Conservation (phyloP, 2,888 invertebrate species). For the Euspilapteryx auroguttella region DNA sequence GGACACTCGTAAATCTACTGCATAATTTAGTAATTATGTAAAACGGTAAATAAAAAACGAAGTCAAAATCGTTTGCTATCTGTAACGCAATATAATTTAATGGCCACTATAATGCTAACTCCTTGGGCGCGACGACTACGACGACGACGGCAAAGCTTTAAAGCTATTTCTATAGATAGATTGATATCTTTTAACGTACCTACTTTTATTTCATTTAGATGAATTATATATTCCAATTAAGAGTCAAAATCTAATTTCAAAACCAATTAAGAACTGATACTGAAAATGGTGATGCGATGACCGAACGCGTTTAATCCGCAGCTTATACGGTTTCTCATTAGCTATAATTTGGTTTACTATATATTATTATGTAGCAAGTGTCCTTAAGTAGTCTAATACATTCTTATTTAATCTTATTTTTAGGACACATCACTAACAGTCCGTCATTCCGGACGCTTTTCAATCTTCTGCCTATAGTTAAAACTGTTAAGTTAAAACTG, state of each 20-base stretch:
- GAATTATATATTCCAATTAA: slow-evolving; percentile 2
- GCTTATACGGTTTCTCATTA: no score
- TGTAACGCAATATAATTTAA: slow-evolving; percentile 52
- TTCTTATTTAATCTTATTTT: no score
- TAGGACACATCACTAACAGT: no score
- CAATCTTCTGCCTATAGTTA: no score
- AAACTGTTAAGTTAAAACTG: no score
- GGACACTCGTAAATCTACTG: slow-evolving; percentile 35
- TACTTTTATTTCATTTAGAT: slow-evolving; percentile 1
- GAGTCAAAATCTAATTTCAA: slow-evolving; percentile 3
- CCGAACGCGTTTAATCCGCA: no score
- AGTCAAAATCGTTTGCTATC: slow-evolving; percentile 43
- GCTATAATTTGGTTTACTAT: no score
- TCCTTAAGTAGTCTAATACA: no score
- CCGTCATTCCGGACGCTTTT: no score
- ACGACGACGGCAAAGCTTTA: slow-evolving; percentile 36
- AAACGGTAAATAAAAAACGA: slow-evolving; percentile 42
- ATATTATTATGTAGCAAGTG: no score
- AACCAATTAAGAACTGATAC: slow-evolving; percentile 1
- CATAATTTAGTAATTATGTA: slow-evolving; percentile 56
- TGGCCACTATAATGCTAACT: slow-evolving; percentile 29
- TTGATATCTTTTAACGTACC: not conserved
- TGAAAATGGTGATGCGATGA: no score
- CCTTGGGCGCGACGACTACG: slow-evolving; percentile 13
- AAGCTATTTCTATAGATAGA: slow-evolving; percentile 18